Evolutionary conservation across 2,113 vertebrate species (phyloP).

Genomic region (Oreochromis tanganicae): DNA sequence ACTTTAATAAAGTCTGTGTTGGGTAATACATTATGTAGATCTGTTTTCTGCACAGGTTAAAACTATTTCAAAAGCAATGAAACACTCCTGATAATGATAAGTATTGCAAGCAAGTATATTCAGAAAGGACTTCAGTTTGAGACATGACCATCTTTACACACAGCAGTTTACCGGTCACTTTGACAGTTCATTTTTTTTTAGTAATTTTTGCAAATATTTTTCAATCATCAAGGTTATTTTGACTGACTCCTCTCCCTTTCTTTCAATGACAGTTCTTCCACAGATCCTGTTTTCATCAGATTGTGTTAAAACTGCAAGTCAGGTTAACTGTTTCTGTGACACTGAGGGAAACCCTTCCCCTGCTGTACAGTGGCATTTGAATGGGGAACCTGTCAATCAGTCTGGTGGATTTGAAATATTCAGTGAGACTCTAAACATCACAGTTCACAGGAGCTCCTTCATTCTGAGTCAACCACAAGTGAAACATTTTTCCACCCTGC

Average conservation of each 20-base stretch:
- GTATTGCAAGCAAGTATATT: rapidly evolving
- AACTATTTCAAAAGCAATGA: rapidly evolving
- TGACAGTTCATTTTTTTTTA: rapidly evolving
- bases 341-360: conserved; percentile 16
- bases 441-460: background rate
- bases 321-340: conserved; percentile 25
- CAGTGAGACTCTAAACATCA: background rate
- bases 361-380: background rate
- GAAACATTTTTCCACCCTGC: background rate
- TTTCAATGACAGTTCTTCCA: background rate
- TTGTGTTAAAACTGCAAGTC: background rate
- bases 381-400: background rate
- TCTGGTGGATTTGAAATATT: background rate
- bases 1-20: rapidly evolving
- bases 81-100: background rate
- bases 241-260: rapidly evolving
- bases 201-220: background rate
- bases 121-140: background rate
- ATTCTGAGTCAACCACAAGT: background rate
- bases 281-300: conserved; percentile 1
- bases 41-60: background rate
- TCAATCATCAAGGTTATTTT: rapidly evolving
- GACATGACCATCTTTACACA: background rate
- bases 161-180: rapidly evolving
- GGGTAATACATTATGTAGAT: background rate